These are phyloP conservation scores for Venusia cambrica DNA, from an alignment of 2,888 invertebrate genomes.

Conservation along the genomic window DNA sequence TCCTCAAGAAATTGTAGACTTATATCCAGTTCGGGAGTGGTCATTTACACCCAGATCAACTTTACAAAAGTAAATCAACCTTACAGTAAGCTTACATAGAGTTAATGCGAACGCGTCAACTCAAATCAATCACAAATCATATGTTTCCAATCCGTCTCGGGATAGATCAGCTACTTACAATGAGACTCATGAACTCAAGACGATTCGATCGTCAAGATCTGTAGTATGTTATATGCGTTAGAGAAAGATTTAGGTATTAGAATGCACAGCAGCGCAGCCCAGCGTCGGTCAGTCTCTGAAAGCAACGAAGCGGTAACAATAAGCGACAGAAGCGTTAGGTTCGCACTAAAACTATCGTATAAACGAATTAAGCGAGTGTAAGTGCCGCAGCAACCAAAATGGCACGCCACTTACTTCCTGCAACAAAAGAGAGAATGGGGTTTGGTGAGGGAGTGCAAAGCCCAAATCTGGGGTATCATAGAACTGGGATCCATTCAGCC, in stretches of 20 bases:
- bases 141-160: conserved; percentile 30
- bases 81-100: conserved; percentile 42
- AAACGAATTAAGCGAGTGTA: conserved; percentile 68
- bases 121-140: conserved; percentile 33
- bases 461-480: conserved; percentile 54
- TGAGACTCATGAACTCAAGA: too few species aligned
- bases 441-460: conserved; percentile 74
- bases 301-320: conserved; percentile 65
- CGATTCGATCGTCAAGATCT: conserved; percentile 43
- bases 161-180: conserved; percentile 56
- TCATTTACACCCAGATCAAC: too few species aligned
- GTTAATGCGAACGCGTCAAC: conserved; percentile 45
- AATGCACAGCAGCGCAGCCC: conserved; percentile 52
- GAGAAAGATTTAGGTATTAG: conserved; percentile 48
- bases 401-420: conserved; percentile 82
- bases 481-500: conserved; percentile 53
- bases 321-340: conserved; percentile 71
- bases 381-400: conserved; percentile 75
- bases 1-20: too few species aligned
- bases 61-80: too few species aligned
- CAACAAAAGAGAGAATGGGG: conserved; percentile 77
- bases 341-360: conserved; percentile 65
- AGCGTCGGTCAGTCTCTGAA: conserved; percentile 49
- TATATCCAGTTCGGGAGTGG: too few species aligned
- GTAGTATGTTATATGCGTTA: conserved; percentile 37